Percentiles rank a stretch among this genome's conserved stretches.
Evolutionary conservation across 2,888 invertebrate species (phyloP).

Genomic region (Entomobrya proxima): DNA sequence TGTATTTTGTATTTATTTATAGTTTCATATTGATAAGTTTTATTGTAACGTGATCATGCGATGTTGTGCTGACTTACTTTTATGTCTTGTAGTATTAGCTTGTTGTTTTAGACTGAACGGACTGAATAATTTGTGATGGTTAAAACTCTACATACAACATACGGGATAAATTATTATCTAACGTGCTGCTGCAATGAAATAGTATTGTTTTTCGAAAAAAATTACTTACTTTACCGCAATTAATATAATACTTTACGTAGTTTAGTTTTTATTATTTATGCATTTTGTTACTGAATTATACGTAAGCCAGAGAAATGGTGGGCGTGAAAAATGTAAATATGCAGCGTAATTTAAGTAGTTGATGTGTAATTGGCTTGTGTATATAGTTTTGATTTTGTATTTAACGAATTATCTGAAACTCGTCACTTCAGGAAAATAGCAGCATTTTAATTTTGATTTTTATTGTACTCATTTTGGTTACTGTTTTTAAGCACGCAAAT

Average conservation of each 20-base stretch:
- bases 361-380: not conserved
- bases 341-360: not conserved
- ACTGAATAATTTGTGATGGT: conserved; percentile 63
- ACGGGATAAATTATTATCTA: conserved; percentile 16
- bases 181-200: conserved; percentile 14
- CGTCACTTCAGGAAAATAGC: not conserved
- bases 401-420: conserved; percentile 14
- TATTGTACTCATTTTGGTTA: conserved; percentile 48
- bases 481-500: conserved; percentile 36
- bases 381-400: not conserved
- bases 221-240: not conserved
- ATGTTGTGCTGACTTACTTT: not conserved
- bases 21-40: not conserved
- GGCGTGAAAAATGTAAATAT: not conserved
- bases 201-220: not conserved
- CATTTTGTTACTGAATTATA: not conserved
- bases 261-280: not conserved
- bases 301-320: no score
- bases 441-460: conserved; percentile 17
- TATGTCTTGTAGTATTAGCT: not conserved
- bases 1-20: not conserved
- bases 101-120: conserved; percentile 57
- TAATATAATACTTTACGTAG: not conserved
- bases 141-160: not conserved
- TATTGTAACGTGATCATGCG: not conserved